These are phyloP conservation scores for Amblyjoppa proteus DNA, from an alignment of 2,888 invertebrate genomes.

Conservation along the genomic window DNA sequence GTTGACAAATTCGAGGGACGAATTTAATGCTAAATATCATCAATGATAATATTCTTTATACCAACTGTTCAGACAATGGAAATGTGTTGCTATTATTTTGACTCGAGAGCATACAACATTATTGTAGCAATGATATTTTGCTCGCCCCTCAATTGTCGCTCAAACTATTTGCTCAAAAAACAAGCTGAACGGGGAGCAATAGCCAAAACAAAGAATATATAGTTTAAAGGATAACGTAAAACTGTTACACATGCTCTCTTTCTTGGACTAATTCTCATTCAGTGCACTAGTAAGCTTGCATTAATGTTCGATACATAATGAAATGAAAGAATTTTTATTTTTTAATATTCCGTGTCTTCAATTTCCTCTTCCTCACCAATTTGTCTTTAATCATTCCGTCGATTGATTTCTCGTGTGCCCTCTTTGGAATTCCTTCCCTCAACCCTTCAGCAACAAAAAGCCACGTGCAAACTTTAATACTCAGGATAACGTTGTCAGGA, in stretches of 20 bases:
- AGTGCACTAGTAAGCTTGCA: not conserved
- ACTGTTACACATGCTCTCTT: constrained; percentile 28
- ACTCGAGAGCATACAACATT: not conserved
- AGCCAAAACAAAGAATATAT: not conserved
- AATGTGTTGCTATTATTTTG: not conserved
- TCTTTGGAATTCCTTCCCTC: not conserved
- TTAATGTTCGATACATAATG: not conserved
- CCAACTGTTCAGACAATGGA: not conserved
- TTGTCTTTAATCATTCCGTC: constrained; percentile 2
- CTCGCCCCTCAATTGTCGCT: constrained; percentile 46
- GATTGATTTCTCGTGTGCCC: constrained; percentile 20
- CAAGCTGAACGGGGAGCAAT: constrained; percentile 17
- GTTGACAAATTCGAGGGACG: constrained; percentile 24
- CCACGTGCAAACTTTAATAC: constrained; percentile 71
- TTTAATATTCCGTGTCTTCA: not conserved
- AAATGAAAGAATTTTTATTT: not conserved
- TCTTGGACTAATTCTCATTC: constrained; percentile 30
- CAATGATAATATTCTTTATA: constrained; percentile 14
- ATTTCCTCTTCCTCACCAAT: not conserved
- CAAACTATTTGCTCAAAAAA: constrained; percentile 66
- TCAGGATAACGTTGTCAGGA: constrained; percentile 75
- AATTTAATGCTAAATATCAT: not conserved
- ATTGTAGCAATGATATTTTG: not conserved
- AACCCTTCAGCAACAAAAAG: constrained; percentile 12
- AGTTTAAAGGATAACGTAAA: constrained; percentile 15